A percentile compares a stretch with the other conserved stretches of the same genome.
Evolutionary conservation across 1,140 invertebrate genomes (phyloP).

Genomic region (Danaus melanippus): DNA sequence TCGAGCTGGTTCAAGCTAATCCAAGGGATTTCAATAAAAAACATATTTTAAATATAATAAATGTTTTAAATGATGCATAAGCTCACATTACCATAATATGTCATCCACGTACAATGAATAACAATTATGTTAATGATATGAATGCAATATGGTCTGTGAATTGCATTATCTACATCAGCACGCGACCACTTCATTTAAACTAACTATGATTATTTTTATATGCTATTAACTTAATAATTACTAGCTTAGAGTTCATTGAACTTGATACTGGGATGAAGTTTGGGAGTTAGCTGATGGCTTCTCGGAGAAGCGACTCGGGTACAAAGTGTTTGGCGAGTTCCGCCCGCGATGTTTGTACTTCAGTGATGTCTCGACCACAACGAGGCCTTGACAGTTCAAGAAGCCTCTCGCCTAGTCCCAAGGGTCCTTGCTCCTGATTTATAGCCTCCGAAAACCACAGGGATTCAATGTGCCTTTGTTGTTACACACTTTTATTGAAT

Average conservation of each 20-base stretch:
- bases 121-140: conserved; percentile 66
- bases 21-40: too few relatives aligned
- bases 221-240: conserved; percentile 15
- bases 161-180: conserved; percentile 60
- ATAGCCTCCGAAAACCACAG: conserved; percentile 62
- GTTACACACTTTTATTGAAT: conserved; percentile 64
- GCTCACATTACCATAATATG: too few relatives aligned
- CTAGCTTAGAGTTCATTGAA: too few relatives aligned
- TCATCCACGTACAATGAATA: conserved; percentile 21
- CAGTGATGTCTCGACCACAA: conserved; percentile 50
- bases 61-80: too few relatives aligned
- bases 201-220: conserved; percentile 30
- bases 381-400: conserved; percentile 63
- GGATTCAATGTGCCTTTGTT: conserved; percentile 67
- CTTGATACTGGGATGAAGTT: too few relatives aligned
- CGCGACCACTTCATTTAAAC: conserved; percentile 44
- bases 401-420: conserved; percentile 44
- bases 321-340: not conserved
- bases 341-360: conserved; percentile 38
- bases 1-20: too few relatives aligned
- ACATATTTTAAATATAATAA: too few relatives aligned
- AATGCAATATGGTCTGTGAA: conserved; percentile 63
- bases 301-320: too few relatives aligned
- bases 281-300: too few relatives aligned
- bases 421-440: conserved; percentile 67